A percentile compares a stretch with the other conserved stretches of the same genome.
Conservation (phyloP, 2,888 invertebrate genomes). For the Lycocerus yunnanus region DNA sequence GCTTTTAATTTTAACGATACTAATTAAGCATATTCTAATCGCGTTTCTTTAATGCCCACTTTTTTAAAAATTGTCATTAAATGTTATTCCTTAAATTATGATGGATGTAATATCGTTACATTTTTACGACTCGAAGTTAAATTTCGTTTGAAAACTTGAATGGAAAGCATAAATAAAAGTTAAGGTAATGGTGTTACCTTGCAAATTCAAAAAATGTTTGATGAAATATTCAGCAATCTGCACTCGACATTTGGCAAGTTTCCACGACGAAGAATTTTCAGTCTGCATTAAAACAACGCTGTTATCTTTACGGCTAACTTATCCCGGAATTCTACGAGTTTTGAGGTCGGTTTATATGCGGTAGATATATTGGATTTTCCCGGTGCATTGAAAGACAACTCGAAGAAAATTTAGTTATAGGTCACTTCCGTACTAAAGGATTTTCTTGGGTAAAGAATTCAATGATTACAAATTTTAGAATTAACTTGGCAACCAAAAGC, state of each 20-base stretch:
- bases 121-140: neutral
- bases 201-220: constrained; percentile 5
- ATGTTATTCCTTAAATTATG: neutral
- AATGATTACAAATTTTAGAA: neutral
- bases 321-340: constrained; percentile 21
- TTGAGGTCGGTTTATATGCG: constrained; percentile 23
- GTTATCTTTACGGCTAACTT: constrained; percentile 26
- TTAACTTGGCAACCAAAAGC: too few species aligned
- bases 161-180: neutral
- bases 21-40: neutral
- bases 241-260: constrained; percentile 25
- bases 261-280: constrained; percentile 23
- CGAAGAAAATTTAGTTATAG: constrained; percentile 22
- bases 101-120: neutral
- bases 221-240: constrained; percentile 19
- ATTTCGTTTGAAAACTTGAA: neutral
- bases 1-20: neutral
- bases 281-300: constrained; percentile 15
- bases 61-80: neutral
- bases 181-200: neutral
- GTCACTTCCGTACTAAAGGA: neutral
- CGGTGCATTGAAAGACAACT: constrained; percentile 26
- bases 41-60: neutral
- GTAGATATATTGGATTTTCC: constrained; percentile 27
- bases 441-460: neutral